Conservation (phyloP, 1,140 invertebrate species). For the Sycophaga agraensis region DNA sequence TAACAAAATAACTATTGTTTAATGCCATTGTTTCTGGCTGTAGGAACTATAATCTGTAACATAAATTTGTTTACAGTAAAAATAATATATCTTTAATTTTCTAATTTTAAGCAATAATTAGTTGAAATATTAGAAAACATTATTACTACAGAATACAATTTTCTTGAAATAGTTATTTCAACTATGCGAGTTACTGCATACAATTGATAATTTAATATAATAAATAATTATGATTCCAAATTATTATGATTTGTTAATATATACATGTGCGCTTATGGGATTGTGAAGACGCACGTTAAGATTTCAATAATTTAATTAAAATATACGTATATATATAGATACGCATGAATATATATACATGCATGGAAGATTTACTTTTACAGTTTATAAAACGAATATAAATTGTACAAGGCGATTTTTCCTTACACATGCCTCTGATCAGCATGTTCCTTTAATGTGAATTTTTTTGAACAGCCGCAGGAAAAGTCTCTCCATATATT, state of each 20-base stretch:
- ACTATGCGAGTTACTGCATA: neutral
- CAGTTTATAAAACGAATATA: slow-evolving; percentile 3
- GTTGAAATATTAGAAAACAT: too few relatives aligned
- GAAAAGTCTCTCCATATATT: neutral
- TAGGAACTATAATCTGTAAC: slow-evolving; percentile 28
- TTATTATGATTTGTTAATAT: too few relatives aligned
- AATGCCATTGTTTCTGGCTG: slow-evolving; percentile 33
- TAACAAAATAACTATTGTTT: slow-evolving; percentile 43
- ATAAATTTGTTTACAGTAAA: neutral
- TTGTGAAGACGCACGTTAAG: neutral
- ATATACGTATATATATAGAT: neutral
- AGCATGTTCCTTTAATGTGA: neutral
- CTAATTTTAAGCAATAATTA: too few relatives aligned
- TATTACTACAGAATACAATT: too few relatives aligned
- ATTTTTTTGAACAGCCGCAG: neutral
- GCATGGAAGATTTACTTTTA: neutral
- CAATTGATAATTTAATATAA: too few relatives aligned
- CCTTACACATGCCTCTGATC: neutral
- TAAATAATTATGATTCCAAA: too few relatives aligned
- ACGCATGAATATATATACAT: neutral
- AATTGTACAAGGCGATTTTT: neutral
- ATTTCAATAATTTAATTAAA: neutral
- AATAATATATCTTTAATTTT: too few relatives aligned
- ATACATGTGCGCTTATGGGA: neutral
- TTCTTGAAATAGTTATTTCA: too few relatives aligned